Conservation (phyloP, 2,113 vertebrate genomes). For the Cryptomyrus ogoouensis region DNA sequence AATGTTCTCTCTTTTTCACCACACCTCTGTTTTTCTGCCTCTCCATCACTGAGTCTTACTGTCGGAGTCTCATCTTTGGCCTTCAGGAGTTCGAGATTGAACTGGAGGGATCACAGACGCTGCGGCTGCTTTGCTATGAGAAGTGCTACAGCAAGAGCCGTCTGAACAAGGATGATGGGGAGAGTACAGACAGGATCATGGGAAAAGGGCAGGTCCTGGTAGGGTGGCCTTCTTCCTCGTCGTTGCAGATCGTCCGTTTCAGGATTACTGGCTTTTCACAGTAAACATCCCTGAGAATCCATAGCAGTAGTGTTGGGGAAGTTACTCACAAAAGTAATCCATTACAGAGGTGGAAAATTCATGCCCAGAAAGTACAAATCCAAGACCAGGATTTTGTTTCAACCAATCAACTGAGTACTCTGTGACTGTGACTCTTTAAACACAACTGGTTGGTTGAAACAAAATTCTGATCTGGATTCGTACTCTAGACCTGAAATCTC, state of each 20-base stretch:
- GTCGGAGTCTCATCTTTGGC: not conserved
- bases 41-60: not conserved
- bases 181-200: conserved; percentile 82
- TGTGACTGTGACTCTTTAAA: no score
- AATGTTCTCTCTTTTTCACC: not conserved
- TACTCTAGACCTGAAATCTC: not conserved
- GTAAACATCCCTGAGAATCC: not conserved
- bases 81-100: conserved; percentile 95
- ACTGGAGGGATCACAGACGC: conserved; percentile 90
- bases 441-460: no score
- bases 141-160: conserved; percentile 89
- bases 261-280: not conserved
- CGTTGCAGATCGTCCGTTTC: not conserved
- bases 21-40: not conserved
- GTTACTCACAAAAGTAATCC: not conserved
- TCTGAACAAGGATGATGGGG: conserved; percentile 81
- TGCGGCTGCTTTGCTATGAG: conserved; percentile 91
- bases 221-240: not conserved
- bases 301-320: not conserved
- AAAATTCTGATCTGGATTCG: no score
- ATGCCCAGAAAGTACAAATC: not conserved
- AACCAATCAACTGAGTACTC: not conserved
- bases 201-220: conserved; percentile 93
- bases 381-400: not conserved
- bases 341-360: not conserved